Evolutionary conservation across 2,113 vertebrate species (phyloP), one percentile per base, ranked within the genome.

Genomic region (Haplotaxodon microlepis): DNA sequence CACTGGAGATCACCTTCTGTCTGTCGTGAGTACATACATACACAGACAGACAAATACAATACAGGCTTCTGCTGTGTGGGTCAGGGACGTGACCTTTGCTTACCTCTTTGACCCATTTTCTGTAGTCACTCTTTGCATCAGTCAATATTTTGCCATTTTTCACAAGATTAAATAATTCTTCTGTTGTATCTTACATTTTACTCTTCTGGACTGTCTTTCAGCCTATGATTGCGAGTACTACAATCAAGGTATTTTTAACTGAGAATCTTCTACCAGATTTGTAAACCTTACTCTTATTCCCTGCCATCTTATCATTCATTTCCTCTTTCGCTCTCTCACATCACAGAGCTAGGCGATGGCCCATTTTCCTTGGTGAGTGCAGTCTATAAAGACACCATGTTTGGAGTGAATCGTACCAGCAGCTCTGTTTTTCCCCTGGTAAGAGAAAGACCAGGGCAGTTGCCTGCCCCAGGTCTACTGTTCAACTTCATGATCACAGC

Each of bases 181-280:
- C 27, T 31, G n/a, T 53, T 56, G 10, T 9, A 61, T 81, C 9
- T 79, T 21, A 12, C 9, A 14, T 85, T 16, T 66, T 12, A 38
- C 53, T 29, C n/a, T 12, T 50, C 12, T 40, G 3, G 17, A 82
- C 31, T 90, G 5, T 85, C 34, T 97, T 96, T 53, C 95, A 99
- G 99, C 98, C 21, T 98, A 97, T 90, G 98, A 99, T 84, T 99
- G 99, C 96, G 99, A 99, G 96, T 98, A 98, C 94, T 99, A 98
- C 92, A 99, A 99, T 94, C 97, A 97, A 98, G 99, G 99, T 99
- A 97, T 45, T 96, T 94, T 73, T 81, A 14, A 76, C 10, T 82
- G 40, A 54, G n/a, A 5, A 66, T 66, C 4, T 24, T 45, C 9
- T 42, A 27, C n/a, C 6, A 53, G 11, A 2, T 82, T 76, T 84